Conservation (phyloP, 2,888 invertebrate genomes). For the Muschampia plurimacula region DNA sequence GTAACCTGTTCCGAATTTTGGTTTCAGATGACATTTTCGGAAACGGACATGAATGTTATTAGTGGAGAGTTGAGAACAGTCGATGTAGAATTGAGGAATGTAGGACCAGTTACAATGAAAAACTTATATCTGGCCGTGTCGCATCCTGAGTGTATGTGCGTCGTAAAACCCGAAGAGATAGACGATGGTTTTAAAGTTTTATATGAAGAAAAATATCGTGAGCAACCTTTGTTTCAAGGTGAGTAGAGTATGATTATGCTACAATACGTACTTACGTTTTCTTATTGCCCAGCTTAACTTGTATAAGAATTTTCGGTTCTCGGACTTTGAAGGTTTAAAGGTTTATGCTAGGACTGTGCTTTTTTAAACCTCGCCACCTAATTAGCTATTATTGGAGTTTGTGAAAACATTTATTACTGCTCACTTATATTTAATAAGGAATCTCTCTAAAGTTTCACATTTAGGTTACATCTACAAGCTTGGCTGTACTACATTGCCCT, state of each 20-base stretch:
- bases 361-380: too few relatives aligned
- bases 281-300: too few relatives aligned
- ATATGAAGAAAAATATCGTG: conserved; percentile 77
- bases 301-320: too few relatives aligned
- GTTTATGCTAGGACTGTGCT: too few relatives aligned
- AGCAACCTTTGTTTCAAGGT: conserved; percentile 67
- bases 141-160: conserved; percentile 88
- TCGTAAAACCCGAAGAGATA: conserved; percentile 61
- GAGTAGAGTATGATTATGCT: not conserved
- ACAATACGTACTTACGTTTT: too few relatives aligned
- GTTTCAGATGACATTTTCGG: conserved; percentile 88
- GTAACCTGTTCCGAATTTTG: conserved; percentile 13
- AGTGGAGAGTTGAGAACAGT: conserved; percentile 91
- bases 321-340: too few relatives aligned
- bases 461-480: too few relatives aligned
- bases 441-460: too few relatives aligned
- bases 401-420: too few relatives aligned
- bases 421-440: too few relatives aligned
- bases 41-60: conserved; percentile 88
- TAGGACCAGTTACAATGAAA: conserved; percentile 88
- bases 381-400: too few relatives aligned
- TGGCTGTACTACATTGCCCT: too few relatives aligned
- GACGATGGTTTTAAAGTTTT: conserved; percentile 59
- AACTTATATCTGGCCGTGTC: conserved; percentile 89
- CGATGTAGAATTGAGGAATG: conserved; percentile 88